phyloP scores from a whole-genome alignment of 2,113 vertebrate species.

The Petrocephalus zakoni region DNA sequence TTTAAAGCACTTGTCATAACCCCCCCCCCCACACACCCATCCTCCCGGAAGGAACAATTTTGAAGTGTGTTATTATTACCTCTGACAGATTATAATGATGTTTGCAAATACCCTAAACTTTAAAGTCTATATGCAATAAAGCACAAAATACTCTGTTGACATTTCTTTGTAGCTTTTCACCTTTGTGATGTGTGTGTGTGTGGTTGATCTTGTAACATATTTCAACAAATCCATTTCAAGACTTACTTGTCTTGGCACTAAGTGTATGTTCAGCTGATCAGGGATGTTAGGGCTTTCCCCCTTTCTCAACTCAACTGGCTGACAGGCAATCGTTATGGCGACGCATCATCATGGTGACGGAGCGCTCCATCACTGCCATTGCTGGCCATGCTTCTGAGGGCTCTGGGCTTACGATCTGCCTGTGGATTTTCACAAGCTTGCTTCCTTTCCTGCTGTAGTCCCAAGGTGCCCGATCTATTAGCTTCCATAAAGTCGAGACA shows the following conservation, averaged over 20 bases:
- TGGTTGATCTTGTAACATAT: not conserved
- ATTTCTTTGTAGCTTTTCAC: not conserved
- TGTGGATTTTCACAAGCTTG: conserved; percentile 43
- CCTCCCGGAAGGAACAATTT: conserved; percentile 29
- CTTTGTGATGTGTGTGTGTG: not conserved
- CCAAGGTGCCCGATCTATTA: conserved; percentile 45
- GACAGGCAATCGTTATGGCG: not conserved
- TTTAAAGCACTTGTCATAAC: conserved; percentile 54
- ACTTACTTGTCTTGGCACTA: not conserved
- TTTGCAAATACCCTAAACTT: conserved; percentile 27
- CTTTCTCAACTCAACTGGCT: not conserved
- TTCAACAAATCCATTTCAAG: not conserved
- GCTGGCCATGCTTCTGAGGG: conserved; percentile 35
- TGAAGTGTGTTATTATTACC: conserved; percentile 26
- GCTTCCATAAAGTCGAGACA: conserved; percentile 47
- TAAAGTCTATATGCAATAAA: conserved; percentile 31
- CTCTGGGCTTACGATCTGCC: conserved; percentile 41
- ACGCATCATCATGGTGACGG: not conserved
- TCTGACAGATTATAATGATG: conserved; percentile 24
- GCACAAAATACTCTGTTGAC: conserved; percentile 15
- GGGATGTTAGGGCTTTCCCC: not conserved
- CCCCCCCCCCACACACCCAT: conserved; percentile 36
- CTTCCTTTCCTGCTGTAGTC: conserved; percentile 44
- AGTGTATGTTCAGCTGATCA: not conserved
- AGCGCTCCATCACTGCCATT: conserved; percentile 21